Evolutionary conservation across 2,797 vertebrate species (phyloP).

Genomic region (Lepilemur ruficaudatus): DNA sequence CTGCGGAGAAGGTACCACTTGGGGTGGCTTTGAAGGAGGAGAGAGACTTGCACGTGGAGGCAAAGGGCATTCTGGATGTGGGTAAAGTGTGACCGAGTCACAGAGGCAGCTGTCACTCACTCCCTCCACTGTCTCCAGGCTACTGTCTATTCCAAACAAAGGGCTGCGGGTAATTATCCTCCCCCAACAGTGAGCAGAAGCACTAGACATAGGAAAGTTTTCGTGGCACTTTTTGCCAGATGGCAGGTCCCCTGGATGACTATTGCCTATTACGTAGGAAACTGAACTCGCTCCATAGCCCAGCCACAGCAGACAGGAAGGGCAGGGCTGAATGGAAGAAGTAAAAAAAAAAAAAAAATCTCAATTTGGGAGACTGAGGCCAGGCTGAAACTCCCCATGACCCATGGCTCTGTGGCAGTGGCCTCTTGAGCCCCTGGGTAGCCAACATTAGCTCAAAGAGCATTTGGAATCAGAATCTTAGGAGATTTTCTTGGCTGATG

Average conservation of each 20-base stretch:
- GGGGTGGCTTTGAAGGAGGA: not conserved
- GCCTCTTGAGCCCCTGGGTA: not conserved
- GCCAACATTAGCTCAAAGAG: not conserved
- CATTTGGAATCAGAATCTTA: not conserved
- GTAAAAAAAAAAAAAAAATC: not conserved
- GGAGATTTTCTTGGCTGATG: not conserved
- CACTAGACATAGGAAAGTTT: not conserved
- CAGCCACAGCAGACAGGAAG: not conserved
- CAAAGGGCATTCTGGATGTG: not conserved
- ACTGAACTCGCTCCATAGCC: not conserved
- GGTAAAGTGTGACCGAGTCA: not conserved
- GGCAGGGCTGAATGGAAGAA: not conserved
- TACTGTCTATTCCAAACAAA: not conserved
- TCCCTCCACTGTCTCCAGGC: not conserved
- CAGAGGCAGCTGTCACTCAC: not conserved
- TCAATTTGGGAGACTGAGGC: not conserved
- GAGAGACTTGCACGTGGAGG: not conserved
- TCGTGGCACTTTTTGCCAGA: not conserved
- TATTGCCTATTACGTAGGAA: not conserved
- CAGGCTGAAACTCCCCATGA: not conserved
- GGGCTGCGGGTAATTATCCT: not conserved
- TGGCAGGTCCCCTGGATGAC: not conserved
- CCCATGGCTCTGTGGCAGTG: rapidly evolving
- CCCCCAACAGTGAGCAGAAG: not conserved
- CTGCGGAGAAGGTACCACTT: not conserved